A percentile compares a stretch with the other conserved stretches of the same genome.
Evolutionary conservation across 2,797 vertebrate genomes (phyloP).

Genomic region (Acanthornis magna): DNA sequence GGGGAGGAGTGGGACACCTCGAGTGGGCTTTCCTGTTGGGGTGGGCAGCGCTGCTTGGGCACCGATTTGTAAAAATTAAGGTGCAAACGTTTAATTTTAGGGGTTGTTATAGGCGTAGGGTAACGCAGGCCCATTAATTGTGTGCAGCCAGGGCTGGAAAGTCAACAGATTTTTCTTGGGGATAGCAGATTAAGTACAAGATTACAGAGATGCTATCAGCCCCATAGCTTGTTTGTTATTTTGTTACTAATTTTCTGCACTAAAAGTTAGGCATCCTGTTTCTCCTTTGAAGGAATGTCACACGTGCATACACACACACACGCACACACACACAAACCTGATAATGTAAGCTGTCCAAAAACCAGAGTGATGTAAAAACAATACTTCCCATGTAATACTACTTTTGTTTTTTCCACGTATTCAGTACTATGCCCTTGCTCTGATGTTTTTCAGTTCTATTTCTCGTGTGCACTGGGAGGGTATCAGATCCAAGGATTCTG

Average conservation of each 20-base stretch:
- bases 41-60: not conserved
- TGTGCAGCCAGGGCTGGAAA: not conserved
- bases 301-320: fast-evolving
- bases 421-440: not conserved
- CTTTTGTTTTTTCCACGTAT: not conserved
- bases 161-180: not conserved
- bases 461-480: not conserved
- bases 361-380: not conserved
- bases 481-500: not conserved
- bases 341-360: not conserved
- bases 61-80: not conserved
- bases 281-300: not conserved
- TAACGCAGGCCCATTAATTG: not conserved
- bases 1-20: not conserved
- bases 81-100: not conserved
- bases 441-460: not conserved
- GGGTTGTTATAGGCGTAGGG: fast-evolving
- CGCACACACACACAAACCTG: too few species aligned
- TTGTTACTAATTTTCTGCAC: conserved; percentile 23
- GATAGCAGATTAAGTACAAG: not conserved
- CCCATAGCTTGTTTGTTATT: not conserved
- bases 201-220: conserved; percentile 35
- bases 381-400: not conserved
- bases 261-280: not conserved
- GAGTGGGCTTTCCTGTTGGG: not conserved